Conservation (phyloP, 2,113 vertebrate genomes). For the Raja brachyura region DNA sequence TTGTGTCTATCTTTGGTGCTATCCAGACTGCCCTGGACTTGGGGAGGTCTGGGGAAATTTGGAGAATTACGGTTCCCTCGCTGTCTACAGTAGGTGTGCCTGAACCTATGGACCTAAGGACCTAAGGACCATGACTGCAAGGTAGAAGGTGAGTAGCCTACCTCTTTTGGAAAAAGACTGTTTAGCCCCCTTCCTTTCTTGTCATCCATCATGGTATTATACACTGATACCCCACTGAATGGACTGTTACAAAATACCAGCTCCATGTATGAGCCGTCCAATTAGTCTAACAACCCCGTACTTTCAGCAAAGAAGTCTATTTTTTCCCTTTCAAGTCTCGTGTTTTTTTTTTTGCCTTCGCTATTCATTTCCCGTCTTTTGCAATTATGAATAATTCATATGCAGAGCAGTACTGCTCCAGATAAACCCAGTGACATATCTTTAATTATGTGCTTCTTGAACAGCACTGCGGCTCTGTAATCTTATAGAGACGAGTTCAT, state of each 20-base stretch:
- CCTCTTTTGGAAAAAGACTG: not conserved
- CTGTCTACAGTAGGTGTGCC: not conserved
- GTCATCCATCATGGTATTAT: no score
- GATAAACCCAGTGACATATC: not conserved
- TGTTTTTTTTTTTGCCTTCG: no score
- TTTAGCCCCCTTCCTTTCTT: not conserved
- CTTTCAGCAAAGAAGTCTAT: no score
- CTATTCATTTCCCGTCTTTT: not conserved
- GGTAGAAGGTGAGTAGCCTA: not conserved
- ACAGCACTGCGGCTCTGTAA: not conserved
- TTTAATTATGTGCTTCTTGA: not conserved
- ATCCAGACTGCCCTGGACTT: not conserved
- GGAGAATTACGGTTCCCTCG: not conserved
- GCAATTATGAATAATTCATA: not conserved
- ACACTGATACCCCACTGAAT: no score
- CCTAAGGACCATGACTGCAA: not conserved
- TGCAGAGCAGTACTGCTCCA: not conserved
- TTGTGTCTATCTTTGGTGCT: not conserved
- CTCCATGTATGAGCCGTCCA: no score
- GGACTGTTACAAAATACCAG: no score
- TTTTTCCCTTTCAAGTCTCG: no score
- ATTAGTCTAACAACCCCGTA: no score
- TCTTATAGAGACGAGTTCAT: not conserved
- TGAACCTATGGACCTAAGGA: not conserved
- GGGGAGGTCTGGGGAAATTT: not conserved